phyloP scores from a whole-genome alignment of 2,113 vertebrate species.

The Tenrec ecaudatus region DNA sequence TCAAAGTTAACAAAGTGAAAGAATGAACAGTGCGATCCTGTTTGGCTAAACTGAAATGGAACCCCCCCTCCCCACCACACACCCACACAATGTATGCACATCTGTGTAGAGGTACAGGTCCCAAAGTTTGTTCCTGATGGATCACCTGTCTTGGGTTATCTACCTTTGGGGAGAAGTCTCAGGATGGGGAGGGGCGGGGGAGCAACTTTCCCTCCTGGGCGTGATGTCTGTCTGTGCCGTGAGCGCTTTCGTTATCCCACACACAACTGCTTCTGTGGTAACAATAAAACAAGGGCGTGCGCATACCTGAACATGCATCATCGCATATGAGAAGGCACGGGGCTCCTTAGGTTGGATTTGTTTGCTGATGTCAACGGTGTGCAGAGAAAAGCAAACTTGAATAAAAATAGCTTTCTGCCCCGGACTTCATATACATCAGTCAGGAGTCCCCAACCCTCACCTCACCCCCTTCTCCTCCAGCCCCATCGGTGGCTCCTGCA shows the following conservation, averaged over 20 bases:
- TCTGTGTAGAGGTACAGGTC: too few species aligned
- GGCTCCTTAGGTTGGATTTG: slow-evolving; percentile 77
- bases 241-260: slow-evolving; percentile 14
- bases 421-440: background rate
- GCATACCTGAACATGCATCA: slow-evolving; percentile 62
- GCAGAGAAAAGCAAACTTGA: slow-evolving; percentile 82
- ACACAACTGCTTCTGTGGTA: slow-evolving; percentile 66
- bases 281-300: slow-evolving; percentile 71
- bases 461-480: too few species aligned
- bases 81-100: background rate
- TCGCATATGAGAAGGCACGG: slow-evolving; percentile 55
- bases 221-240: slow-evolving; percentile 42
- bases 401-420: slow-evolving; percentile 41
- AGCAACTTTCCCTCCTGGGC: background rate
- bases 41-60: background rate
- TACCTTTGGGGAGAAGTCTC: slow-evolving; percentile 38
- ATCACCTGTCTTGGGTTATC: background rate
- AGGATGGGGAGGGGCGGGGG: background rate
- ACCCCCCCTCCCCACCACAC: too few species aligned
- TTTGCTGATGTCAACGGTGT: slow-evolving; percentile 81
- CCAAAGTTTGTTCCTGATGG: too few species aligned
- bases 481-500: background rate
- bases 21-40: too few species aligned
- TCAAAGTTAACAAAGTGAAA: too few species aligned
- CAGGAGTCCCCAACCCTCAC: too few species aligned